These are phyloP conservation scores for Dusona sp. DNA, from an alignment of 2,888 invertebrate genomes.

Conservation along the genomic window DNA sequence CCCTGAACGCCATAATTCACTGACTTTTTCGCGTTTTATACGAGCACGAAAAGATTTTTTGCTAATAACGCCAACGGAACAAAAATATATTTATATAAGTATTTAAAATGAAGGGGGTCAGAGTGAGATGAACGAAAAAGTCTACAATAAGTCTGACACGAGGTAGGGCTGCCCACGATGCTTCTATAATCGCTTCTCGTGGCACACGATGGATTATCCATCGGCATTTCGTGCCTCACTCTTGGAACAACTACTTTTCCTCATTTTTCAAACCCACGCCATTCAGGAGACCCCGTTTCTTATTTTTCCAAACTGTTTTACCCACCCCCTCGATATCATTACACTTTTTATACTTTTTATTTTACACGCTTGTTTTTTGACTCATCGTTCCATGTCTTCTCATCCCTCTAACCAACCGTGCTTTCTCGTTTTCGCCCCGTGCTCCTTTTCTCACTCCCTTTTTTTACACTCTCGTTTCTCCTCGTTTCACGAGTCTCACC, in stretches of 20 bases:
- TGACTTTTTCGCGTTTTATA: constrained; percentile 36
- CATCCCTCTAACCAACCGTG: constrained; percentile 27
- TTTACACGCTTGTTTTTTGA: constrained; percentile 42
- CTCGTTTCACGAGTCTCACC: constrained; percentile 41
- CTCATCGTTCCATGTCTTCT: constrained; percentile 25
- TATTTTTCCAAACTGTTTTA: constrained; percentile 52
- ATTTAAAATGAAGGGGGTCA: background rate
- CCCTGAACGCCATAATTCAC: constrained; percentile 33
- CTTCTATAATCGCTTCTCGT: constrained; percentile 59
- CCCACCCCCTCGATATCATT: constrained; percentile 47
- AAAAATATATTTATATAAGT: constrained; percentile 2
- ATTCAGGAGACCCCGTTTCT: background rate
- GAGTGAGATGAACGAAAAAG: constrained; percentile 9
- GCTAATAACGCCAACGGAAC: constrained; percentile 26
- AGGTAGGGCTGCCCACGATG: constrained; percentile 34
- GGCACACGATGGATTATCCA: constrained; percentile 70
- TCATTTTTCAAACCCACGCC: constrained; percentile 70
- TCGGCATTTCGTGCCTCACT: constrained; percentile 74
- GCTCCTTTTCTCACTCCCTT: constrained; percentile 23
- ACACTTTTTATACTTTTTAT: constrained; percentile 46
- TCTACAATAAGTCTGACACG: constrained; percentile 26
- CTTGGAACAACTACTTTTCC: constrained; percentile 75
- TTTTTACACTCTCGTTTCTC: constrained; percentile 28
- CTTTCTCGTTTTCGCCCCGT: constrained; percentile 34
- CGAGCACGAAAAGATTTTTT: constrained; percentile 25